Conservation (phyloP, 2,113 vertebrate genomes). For the Xiphophorus maculatus region DNA sequence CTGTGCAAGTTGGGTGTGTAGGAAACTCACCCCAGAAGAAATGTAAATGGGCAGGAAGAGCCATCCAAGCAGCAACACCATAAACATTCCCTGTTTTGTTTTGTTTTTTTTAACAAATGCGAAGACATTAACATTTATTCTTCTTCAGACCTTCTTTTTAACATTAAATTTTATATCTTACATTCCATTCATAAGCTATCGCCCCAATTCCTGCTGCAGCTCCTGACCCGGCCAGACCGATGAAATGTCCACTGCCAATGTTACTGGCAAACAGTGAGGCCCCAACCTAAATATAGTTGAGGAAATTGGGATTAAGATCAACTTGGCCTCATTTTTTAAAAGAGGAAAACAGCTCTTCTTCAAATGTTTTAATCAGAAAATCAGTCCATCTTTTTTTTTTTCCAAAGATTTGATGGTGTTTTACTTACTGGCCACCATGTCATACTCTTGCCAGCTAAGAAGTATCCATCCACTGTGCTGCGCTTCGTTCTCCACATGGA, state of each 20-base stretch:
- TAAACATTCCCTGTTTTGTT: conserved; percentile 86
- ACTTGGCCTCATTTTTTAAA: not conserved
- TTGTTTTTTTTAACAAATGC: conserved; percentile 2
- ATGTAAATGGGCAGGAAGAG: conserved; percentile 97
- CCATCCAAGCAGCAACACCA: conserved; percentile 91
- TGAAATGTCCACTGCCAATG: conserved; percentile 95
- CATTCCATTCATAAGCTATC: conserved; percentile 89
- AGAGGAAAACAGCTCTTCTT: not conserved
- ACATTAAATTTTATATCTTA: not conserved
- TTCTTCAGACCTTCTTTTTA: not conserved
- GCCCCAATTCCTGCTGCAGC: conserved; percentile 89
- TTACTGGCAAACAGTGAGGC: conserved; percentile 97
- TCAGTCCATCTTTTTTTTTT: too few relatives aligned
- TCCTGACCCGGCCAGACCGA: conserved; percentile 93
- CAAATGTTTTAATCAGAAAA: not conserved
- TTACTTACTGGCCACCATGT: conserved; percentile 96
- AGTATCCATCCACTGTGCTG: conserved; percentile 94
- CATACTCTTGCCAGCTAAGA: conserved; percentile 95
- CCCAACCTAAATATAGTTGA: conserved; percentile 83
- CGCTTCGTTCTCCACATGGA: conserved; percentile 95
- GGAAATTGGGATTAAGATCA: not conserved
- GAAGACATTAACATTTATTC: not conserved
- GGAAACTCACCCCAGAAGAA: conserved; percentile 85
- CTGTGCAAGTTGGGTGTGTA: not conserved
- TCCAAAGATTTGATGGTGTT: not conserved